Percentiles rank a stretch among this genome's conserved stretches.
phyloP scores from a whole-genome alignment of 2,797 vertebrate species.

The Darevskia mixta region DNA sequence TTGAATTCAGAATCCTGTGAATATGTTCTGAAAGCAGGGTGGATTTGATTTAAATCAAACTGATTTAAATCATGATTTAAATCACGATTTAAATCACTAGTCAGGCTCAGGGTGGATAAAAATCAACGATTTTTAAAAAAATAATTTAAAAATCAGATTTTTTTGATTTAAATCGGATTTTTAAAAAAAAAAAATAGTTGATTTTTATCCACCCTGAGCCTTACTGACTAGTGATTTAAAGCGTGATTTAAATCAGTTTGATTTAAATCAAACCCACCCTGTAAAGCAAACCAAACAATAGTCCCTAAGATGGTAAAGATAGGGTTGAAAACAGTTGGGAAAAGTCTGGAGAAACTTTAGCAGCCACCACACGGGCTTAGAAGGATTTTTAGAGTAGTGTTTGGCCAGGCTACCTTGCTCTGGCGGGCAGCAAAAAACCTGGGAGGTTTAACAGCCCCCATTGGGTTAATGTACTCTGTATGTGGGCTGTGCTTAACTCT shows the following conservation, averaged over 20 bases:
- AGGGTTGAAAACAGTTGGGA: background rate
- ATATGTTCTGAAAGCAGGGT: background rate
- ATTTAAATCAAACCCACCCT: no score
- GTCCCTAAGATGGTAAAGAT: background rate
- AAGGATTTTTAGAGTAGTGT: background rate
- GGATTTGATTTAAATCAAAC: no score
- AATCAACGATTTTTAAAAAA: no score
- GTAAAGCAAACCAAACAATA: background rate
- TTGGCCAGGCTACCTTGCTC: background rate
- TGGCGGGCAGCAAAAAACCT: background rate
- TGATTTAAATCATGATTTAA: no score
- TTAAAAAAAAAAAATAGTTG: no score
- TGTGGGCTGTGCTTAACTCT: background rate
- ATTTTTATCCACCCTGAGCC: no score
- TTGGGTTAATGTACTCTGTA: background rate
- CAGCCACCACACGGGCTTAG: background rate
- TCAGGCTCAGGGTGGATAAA: no score
- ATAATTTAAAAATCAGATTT: no score
- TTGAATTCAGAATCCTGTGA: background rate
- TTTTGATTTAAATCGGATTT: no score
- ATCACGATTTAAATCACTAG: no score
- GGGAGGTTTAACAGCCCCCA: background rate
- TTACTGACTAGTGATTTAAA: no score
- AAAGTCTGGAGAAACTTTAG: background rate
- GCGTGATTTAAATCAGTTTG: no score